Evolutionary conservation across 1,140 invertebrate species (phyloP).

Genomic region (Harpegnathos saltator): DNA sequence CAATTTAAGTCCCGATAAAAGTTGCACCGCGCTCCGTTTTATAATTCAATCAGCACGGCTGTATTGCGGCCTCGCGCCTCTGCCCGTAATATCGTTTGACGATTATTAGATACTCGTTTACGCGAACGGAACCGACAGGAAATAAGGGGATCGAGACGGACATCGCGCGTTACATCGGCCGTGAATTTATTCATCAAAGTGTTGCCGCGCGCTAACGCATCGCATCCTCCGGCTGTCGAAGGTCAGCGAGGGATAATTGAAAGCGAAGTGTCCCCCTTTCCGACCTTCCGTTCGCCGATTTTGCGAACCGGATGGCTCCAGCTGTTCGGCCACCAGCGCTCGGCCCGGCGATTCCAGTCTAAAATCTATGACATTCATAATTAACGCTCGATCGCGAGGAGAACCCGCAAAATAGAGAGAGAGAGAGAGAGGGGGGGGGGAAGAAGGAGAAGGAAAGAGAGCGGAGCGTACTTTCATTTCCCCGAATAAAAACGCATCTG

Average conservation of each 20-base stretch:
- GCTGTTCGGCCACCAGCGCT: no score
- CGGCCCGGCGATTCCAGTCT: no score
- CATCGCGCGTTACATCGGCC: constrained; percentile 27
- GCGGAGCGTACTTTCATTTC: no score
- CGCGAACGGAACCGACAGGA: constrained; percentile 4
- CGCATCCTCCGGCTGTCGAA: constrained; percentile 55
- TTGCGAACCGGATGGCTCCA: background rate
- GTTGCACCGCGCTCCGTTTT: constrained; percentile 22
- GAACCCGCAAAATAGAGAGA: no score
- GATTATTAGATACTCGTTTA: constrained; percentile 24
- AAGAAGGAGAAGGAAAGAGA: no score
- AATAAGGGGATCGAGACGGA: constrained; percentile 12
- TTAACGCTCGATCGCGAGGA: no score
- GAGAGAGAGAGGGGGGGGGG: no score
- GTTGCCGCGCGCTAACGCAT: constrained; percentile 53
- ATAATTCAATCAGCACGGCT: constrained; percentile 12
- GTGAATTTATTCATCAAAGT: constrained; percentile 66
- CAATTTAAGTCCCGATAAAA: constrained; percentile 57
- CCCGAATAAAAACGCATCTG: no score
- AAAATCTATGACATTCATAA: no score
- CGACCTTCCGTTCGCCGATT: background rate
- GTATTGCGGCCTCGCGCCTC: background rate
- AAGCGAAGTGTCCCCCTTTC: background rate
- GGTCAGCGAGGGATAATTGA: constrained; percentile 57
- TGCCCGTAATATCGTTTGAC: constrained; percentile 1